phyloP scores from a whole-genome alignment of 1,140 invertebrate genomes.

The Drosophila serrata region DNA sequence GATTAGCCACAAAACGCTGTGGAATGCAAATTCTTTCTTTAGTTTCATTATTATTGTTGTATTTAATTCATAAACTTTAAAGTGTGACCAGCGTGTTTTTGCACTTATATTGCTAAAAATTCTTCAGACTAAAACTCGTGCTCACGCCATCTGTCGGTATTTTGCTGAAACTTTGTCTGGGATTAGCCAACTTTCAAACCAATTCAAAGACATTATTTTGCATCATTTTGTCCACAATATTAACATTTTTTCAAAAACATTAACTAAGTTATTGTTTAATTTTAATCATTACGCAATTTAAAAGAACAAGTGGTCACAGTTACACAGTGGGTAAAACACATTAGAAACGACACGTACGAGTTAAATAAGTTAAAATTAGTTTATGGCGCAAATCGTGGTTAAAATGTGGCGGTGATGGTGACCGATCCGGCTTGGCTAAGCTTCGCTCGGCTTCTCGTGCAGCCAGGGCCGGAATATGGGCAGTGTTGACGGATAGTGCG shows the following conservation, averaged over 20 bases:
- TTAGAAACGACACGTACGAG: slow-evolving; percentile 35
- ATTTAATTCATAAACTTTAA: not conserved
- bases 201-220: no score
- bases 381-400: slow-evolving; percentile 66
- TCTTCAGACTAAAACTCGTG: no score
- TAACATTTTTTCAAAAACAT: no score
- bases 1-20: slow-evolving; percentile 7
- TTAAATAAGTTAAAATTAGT: slow-evolving; percentile 73
- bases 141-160: no score
- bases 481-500: slow-evolving; percentile 95
- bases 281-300: no score
- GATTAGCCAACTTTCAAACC: no score
- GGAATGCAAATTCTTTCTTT: slow-evolving; percentile 16
- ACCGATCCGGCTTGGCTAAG: slow-evolving; percentile 28
- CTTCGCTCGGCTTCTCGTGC: slow-evolving; percentile 86
- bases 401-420: slow-evolving; percentile 20
- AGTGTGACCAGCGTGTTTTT: not conserved
- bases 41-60: slow-evolving; percentile 1
- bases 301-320: slow-evolving; percentile 23
- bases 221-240: no score
- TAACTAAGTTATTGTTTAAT: no score
- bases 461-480: slow-evolving; percentile 97
- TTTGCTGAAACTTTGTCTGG: no score
- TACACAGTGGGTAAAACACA: slow-evolving; percentile 20
- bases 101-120: not conserved